Evolutionary conservation across 2,797 vertebrate genomes (phyloP).

Genomic region (Rhynchotus rufescens): DNA sequence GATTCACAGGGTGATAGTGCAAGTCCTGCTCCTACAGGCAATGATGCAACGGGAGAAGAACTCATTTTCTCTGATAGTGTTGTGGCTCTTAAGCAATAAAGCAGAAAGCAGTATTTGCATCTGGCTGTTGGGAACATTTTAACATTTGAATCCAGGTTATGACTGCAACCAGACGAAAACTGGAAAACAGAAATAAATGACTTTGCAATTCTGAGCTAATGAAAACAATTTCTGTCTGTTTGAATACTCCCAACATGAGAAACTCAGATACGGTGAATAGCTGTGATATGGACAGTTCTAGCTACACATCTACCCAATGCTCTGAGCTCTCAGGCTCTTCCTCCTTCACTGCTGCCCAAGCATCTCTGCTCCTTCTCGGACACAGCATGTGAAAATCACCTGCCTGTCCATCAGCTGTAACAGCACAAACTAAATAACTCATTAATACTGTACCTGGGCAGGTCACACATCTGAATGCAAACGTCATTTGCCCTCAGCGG

Average conservation of each 20-base stretch:
- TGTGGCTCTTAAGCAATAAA: background rate
- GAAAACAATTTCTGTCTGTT: background rate
- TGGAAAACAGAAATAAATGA: background rate
- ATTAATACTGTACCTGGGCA: background rate
- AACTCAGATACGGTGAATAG: accelerated
- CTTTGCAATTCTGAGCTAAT: background rate
- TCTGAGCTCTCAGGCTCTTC: background rate
- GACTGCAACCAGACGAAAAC: background rate
- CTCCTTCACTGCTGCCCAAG: background rate
- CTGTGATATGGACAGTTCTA: background rate
- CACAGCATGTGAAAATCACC: background rate
- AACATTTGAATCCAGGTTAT: background rate
- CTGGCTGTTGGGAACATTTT: background rate
- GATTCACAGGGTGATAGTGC: background rate
- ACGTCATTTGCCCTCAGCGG: background rate
- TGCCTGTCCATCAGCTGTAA: background rate
- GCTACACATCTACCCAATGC: background rate
- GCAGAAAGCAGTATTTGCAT: background rate
- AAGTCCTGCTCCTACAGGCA: background rate
- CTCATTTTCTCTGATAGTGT: background rate
- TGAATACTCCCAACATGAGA: background rate
- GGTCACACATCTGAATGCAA: background rate
- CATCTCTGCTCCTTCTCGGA: background rate
- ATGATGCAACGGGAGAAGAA: background rate
- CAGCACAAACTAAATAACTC: too few relatives aligned